Evolutionary conservation across 2,888 invertebrate species (phyloP).

Genomic region (Nemoura dubitans): DNA sequence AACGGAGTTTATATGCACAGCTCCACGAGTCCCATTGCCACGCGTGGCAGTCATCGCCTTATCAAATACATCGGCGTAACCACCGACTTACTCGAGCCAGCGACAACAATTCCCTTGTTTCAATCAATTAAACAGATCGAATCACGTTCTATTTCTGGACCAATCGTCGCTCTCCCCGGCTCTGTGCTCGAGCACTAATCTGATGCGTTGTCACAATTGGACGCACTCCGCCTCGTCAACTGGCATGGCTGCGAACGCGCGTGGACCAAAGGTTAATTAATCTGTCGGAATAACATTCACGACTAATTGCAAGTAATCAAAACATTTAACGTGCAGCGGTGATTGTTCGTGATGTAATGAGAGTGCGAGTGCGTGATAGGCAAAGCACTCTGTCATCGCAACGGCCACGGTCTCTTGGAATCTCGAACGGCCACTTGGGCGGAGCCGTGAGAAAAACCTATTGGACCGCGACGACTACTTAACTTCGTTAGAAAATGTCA

Average conservation of each 20-base stretch:
- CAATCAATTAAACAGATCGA: conserved; percentile 7
- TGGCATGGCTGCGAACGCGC: neutral
- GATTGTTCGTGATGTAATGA: neutral
- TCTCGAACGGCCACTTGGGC: too few relatives aligned
- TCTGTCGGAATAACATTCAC: too few relatives aligned
- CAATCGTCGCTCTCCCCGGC: neutral
- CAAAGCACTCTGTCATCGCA: neutral
- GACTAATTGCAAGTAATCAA: neutral
- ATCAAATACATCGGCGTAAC: neutral
- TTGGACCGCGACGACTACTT: neutral
- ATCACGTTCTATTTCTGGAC: conserved; percentile 3
- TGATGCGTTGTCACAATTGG: neutral
- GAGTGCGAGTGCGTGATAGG: neutral
- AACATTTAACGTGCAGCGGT: neutral
- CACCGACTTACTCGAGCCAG: neutral
- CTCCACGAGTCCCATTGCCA: too few relatives aligned
- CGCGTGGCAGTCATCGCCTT: too few relatives aligned
- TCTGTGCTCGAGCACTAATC: neutral
- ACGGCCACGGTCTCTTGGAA: neutral
- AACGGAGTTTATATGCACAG: too few relatives aligned
- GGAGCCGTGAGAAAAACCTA: neutral
- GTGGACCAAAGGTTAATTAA: neutral
- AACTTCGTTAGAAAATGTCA: too few relatives aligned
- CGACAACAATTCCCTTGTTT: neutral
- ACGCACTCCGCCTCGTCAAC: neutral